These are phyloP conservation scores for Aricia agestis DNA, from an alignment of 1,140 invertebrate species.

Conservation along the genomic window DNA sequence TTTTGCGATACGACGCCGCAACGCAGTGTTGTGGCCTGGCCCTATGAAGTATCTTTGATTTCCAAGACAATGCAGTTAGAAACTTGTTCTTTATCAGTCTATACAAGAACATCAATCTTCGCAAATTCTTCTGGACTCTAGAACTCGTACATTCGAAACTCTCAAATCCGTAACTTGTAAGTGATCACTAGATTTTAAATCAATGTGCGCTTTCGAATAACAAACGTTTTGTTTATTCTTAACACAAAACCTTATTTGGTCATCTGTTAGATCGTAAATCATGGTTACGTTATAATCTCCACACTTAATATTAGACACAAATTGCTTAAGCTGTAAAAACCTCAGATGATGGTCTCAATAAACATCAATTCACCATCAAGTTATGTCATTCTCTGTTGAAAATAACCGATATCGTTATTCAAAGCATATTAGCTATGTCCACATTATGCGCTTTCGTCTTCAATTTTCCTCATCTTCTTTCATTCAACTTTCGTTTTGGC, in stretches of 20 bases:
- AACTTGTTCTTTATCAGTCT: background rate
- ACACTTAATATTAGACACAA: conserved; percentile 4
- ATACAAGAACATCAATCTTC: background rate
- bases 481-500: too few species aligned
- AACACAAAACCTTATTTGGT: conserved; percentile 13
- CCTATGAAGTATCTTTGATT: too few species aligned
- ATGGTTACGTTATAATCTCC: conserved; percentile 1
- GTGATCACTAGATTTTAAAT: background rate
- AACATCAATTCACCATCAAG: background rate
- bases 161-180: background rate
- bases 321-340: conserved; percentile 7
- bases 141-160: background rate
- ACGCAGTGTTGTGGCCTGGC: too few species aligned
- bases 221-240: conserved; percentile 13
- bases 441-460: too few species aligned
- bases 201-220: background rate
- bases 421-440: background rate
- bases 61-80: background rate
- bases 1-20: too few species aligned
- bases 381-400: background rate
- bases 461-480: too few species aligned
- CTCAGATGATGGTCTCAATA: background rate
- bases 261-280: background rate
- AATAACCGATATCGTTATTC: background rate
- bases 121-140: background rate